Evolutionary conservation across 2,888 invertebrate genomes (phyloP).

Genomic region (Linyphia triangularis): DNA sequence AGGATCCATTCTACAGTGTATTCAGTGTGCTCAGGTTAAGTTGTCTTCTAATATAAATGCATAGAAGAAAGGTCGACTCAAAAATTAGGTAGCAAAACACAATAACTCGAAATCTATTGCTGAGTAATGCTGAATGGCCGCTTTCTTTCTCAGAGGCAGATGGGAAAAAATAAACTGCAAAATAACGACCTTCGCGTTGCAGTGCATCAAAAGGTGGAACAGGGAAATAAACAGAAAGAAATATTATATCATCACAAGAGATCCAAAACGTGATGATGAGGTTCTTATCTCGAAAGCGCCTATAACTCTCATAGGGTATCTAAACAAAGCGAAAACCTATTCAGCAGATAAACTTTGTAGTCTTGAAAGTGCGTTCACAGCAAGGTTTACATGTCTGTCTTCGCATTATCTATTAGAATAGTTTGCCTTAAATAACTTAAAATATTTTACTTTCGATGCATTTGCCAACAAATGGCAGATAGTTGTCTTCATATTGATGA

Average conservation of each 20-base stretch:
- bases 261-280: conserved; percentile 41
- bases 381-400: background rate
- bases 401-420: background rate
- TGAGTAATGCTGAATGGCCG: background rate
- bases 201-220: conserved; percentile 16
- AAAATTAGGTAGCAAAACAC: too few relatives aligned
- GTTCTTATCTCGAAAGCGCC: background rate
- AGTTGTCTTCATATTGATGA: too few relatives aligned
- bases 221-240: conserved; percentile 31
- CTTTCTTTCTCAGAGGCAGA: background rate
- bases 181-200: conserved; percentile 7
- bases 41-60: too few relatives aligned
- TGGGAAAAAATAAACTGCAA: conserved; percentile 12
- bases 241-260: background rate
- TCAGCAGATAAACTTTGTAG: background rate
- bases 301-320: conserved; percentile 21
- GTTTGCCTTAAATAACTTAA: background rate
- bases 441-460: too few relatives aligned
- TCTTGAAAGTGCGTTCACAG: background rate
- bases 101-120: too few relatives aligned
- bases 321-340: conserved; percentile 7
- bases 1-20: too few relatives aligned
- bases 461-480: too few relatives aligned
- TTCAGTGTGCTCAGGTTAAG: too few relatives aligned
- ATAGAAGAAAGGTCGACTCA: too few relatives aligned